Conservation (phyloP, 2,113 vertebrate genomes). For the Lepisosteus oculatus region DNA sequence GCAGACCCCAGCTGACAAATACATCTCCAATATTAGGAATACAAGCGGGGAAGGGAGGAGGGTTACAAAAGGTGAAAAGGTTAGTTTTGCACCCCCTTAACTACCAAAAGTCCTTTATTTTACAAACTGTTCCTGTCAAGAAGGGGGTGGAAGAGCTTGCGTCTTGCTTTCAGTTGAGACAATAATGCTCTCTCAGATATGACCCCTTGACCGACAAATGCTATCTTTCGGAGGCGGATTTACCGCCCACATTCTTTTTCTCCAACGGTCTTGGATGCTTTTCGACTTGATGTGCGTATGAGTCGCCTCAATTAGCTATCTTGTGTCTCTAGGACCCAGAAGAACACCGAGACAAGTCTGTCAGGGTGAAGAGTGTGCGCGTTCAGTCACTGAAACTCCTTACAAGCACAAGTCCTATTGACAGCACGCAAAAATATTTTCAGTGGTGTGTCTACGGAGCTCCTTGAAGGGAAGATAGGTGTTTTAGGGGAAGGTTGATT, state of each 20-base stretch:
- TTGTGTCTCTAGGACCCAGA: conserved; percentile 41
- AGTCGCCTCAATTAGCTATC: conserved; percentile 30
- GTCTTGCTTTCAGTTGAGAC: conserved; percentile 17
- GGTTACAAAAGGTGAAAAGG: no score
- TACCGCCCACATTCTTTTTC: conserved; percentile 44
- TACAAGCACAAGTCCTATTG: conserved; percentile 31
- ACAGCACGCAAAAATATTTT: conserved; percentile 16
- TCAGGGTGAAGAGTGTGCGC: conserved; percentile 6
- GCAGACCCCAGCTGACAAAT: no score
- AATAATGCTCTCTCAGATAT: conserved; percentile 21
- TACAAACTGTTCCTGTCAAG: background rate
- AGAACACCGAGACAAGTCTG: conserved; percentile 23
- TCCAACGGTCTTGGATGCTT: conserved; percentile 11
- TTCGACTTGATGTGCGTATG: background rate
- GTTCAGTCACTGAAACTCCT: conserved; percentile 20
- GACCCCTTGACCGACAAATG: conserved; percentile 42
- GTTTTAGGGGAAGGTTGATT: background rate
- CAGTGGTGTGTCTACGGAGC: background rate
- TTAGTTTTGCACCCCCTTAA: no score
- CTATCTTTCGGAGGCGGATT: conserved; percentile 40
- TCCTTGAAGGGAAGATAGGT: background rate
- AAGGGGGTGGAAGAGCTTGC: conserved; percentile 4
- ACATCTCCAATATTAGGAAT: no score
- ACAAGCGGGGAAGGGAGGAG: no score
- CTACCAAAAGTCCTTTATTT: background rate